phyloP scores from a whole-genome alignment of 1,140 invertebrate species.

The Megathymus violae region DNA sequence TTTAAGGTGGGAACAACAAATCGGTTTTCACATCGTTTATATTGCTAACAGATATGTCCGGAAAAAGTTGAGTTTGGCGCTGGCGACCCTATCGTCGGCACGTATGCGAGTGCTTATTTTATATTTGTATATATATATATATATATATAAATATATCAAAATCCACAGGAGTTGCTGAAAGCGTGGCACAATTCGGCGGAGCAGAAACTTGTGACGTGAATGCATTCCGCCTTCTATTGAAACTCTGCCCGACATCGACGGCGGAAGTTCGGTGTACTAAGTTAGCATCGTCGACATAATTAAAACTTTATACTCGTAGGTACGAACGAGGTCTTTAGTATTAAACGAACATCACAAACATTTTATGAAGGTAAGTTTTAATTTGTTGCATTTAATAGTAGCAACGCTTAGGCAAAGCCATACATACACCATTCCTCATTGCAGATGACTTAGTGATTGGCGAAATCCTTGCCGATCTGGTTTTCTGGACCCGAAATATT shows the following conservation, averaged over 20 bases:
- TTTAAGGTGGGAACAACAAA: no score
- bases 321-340: background rate
- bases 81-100: background rate
- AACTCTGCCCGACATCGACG: constrained; percentile 13
- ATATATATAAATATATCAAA: constrained; percentile 7
- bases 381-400: no score
- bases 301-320: constrained; percentile 9
- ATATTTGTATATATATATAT: background rate
- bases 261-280: constrained; percentile 10
- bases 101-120: constrained; percentile 8
- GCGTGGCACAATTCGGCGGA: constrained; percentile 19
- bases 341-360: background rate
- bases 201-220: constrained; percentile 40
- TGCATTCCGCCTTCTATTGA: constrained; percentile 40
- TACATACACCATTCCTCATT: no score
- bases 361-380: no score
- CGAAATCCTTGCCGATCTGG: no score
- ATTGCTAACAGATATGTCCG: no score
- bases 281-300: constrained; percentile 23
- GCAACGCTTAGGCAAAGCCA: no score
- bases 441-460: no score
- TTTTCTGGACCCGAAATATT: no score
- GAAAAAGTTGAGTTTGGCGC: background rate
- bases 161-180: constrained; percentile 6
- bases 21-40: no score